phyloP scores from a whole-genome alignment of 2,797 vertebrate genomes.

The Helicolenus hilgendorfi region DNA sequence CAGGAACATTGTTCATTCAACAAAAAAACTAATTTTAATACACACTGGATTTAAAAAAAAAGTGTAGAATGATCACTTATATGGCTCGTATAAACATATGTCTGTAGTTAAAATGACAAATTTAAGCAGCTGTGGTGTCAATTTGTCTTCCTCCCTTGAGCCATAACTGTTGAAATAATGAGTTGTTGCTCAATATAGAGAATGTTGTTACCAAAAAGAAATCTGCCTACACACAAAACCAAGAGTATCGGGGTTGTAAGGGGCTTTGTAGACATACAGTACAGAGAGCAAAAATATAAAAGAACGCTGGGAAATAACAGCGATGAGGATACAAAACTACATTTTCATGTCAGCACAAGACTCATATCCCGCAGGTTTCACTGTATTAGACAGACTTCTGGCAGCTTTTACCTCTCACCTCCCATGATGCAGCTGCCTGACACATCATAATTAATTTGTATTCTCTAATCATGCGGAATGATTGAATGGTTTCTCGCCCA shows the following conservation, averaged over 20 bases:
- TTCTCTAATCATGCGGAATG: conserved; percentile 13
- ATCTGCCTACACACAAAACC: conserved; percentile 31
- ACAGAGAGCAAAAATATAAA: conserved; percentile 1
- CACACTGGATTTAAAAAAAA: background rate
- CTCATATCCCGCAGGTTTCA: background rate
- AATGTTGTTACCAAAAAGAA: conserved; percentile 38
- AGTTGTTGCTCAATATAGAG: conserved; percentile 4
- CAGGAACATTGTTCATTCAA: no score
- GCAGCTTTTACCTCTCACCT: conserved; percentile 47
- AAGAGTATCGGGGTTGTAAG: background rate
- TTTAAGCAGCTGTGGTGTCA: conserved; percentile 41
- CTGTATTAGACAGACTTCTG: conserved; percentile 29
- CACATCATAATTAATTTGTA: conserved; percentile 26
- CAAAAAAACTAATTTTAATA: background rate
- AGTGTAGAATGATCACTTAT: background rate
- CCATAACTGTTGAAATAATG: conserved; percentile 24
- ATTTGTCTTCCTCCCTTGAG: conserved; percentile 37
- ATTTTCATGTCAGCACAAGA: conserved; percentile 38
- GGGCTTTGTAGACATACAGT: conserved; percentile 7
- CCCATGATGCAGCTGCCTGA: conserved; percentile 29
- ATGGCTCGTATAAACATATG: background rate
- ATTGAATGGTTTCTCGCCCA: background rate
- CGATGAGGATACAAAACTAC: conserved; percentile 3
- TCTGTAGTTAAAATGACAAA: conserved; percentile 51
- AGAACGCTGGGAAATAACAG: conserved; percentile 28